Conservation (phyloP, 2,113 vertebrate species). For the Chamaea fasciata region DNA sequence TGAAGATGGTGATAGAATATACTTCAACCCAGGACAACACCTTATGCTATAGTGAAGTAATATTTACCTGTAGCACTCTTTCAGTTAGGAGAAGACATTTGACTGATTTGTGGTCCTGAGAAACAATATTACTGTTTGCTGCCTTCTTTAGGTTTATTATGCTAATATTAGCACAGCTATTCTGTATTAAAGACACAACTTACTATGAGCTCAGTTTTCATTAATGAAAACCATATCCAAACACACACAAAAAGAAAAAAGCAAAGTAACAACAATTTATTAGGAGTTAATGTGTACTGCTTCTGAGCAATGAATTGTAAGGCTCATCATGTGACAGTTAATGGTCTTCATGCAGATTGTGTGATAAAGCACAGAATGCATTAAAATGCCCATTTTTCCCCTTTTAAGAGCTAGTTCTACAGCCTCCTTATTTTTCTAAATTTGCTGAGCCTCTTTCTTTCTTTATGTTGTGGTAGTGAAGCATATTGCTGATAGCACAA, state of each 20-base stretch:
- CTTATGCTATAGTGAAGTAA: too few species aligned
- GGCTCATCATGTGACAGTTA: background rate
- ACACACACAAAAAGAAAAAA: background rate
- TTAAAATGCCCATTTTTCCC: background rate
- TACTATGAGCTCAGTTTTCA: background rate
- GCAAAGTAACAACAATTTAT: background rate
- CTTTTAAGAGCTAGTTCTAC: background rate
- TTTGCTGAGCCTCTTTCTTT: slow-evolving; percentile 44
- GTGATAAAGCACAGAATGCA: background rate
- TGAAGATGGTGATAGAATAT: too few species aligned
- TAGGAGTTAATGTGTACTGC: background rate
- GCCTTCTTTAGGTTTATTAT: background rate
- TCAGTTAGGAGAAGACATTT: background rate
- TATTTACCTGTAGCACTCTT: background rate
- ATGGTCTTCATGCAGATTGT: background rate
- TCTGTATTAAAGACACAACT: background rate
- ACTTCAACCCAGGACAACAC: too few species aligned
- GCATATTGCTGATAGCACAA: slow-evolving; percentile 36
- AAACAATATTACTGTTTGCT: background rate
- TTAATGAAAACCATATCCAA: background rate
- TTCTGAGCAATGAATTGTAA: background rate
- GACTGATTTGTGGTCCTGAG: background rate
- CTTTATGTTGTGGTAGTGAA: slow-evolving; percentile 33
- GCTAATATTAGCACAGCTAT: background rate
- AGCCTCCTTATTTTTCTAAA: background rate